phyloP scores from a whole-genome alignment of 1,140 invertebrate genomes.

The Drosophila suzukii region DNA sequence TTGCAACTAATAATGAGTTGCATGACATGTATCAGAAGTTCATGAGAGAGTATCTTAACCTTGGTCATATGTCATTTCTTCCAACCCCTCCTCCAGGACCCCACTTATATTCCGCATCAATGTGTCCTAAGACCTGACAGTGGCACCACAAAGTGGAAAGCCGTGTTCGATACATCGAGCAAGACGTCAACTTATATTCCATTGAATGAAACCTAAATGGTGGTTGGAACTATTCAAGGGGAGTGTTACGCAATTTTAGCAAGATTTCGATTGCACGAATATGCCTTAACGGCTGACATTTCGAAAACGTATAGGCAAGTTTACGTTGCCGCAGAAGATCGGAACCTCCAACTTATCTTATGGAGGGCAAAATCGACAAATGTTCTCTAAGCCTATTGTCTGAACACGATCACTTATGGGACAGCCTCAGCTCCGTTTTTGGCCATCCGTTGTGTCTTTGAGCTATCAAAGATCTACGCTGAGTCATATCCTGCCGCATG shows the following conservation, averaged over 20 bases:
- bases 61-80: slow-evolving; percentile 22
- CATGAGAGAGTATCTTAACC: slow-evolving; percentile 25
- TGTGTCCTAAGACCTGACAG: slow-evolving; percentile 63
- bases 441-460: slow-evolving; percentile 2
- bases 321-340: slow-evolving; percentile 6
- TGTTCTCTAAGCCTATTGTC: neutral
- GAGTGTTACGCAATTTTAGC: slow-evolving; percentile 23
- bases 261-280: slow-evolving; percentile 17
- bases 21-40: slow-evolving; percentile 12
- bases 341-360: slow-evolving; percentile 15
- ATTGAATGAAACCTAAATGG: slow-evolving; percentile 72
- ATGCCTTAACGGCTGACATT: slow-evolving; percentile 10
- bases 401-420: slow-evolving; percentile 3
- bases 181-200: slow-evolving; percentile 44
- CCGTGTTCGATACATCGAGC: slow-evolving; percentile 1
- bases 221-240: slow-evolving; percentile 71
- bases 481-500: neutral
- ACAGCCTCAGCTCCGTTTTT: neutral
- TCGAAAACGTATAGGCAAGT: slow-evolving; percentile 22
- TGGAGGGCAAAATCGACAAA: neutral
- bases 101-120: slow-evolving; percentile 68
- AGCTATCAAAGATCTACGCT: slow-evolving; percentile 1
- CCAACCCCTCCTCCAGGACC: neutral
- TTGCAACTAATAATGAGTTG: neutral
- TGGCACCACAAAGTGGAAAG: slow-evolving; percentile 12